A percentile compares a stretch with the other conserved stretches of the same genome.
These are phyloP conservation scores for Perca flavescens DNA, from an alignment of 2,113 vertebrate species.

Conservation along the genomic window DNA sequence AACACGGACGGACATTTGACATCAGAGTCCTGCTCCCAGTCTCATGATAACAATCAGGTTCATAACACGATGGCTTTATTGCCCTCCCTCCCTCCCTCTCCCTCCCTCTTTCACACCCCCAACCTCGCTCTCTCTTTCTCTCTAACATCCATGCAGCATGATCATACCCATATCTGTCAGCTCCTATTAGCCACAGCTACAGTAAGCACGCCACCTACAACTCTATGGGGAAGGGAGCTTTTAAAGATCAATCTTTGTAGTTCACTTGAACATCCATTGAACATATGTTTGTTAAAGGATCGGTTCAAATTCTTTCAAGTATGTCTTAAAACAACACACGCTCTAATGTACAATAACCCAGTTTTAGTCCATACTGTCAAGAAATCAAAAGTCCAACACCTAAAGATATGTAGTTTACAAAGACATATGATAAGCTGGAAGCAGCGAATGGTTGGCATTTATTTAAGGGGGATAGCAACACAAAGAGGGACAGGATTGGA, in stretches of 20 bases:
- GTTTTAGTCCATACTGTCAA: not conserved
- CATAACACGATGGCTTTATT: constrained; percentile 59
- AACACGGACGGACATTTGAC: constrained; percentile 55
- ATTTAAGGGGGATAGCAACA: not conserved
- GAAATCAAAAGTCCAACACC: not conserved
- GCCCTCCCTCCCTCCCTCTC: not conserved
- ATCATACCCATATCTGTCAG: constrained; percentile 77
- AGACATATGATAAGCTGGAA: not conserved
- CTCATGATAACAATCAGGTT: constrained; percentile 66
- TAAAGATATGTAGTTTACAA: not conserved
- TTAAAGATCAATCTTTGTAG: not conserved
- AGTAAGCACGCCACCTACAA: constrained; percentile 15
- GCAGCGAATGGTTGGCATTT: not conserved
- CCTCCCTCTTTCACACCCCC: constrained; percentile 43
- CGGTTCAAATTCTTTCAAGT: not conserved
- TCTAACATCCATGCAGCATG: constrained; percentile 64
- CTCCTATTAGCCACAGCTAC: constrained; percentile 66
- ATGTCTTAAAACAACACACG: not conserved
- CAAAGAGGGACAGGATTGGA: not conserved
- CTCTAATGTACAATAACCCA: not conserved
- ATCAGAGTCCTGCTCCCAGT: constrained; percentile 45
- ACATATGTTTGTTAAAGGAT: constrained; percentile 14
- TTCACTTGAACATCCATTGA: constrained; percentile 16
- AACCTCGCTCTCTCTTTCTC: constrained; percentile 38
- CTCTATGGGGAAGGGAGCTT: constrained; percentile 6